A percentile compares a stretch with the other conserved stretches of the same genome.
These are phyloP conservation scores for Teleogryllus occipitalis DNA, from an alignment of 1,140 invertebrate species.

Conservation along the genomic window DNA sequence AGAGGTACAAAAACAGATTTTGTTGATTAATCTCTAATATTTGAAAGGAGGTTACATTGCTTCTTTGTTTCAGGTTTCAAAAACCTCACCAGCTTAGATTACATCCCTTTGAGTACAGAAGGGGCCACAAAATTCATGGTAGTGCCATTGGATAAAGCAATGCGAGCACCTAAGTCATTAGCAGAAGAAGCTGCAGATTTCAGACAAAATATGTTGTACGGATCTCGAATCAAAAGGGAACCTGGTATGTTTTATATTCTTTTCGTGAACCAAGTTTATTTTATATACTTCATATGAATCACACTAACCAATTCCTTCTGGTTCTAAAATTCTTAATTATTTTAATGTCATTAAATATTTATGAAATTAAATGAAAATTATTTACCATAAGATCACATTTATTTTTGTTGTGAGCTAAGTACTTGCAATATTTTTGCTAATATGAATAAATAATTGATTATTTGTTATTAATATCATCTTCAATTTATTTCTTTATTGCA, in stretches of 20 bases:
- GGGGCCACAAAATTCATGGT: slow-evolving; percentile 15
- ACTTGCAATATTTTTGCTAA: background rate
- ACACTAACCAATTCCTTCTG: background rate
- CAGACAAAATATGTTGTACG: slow-evolving; percentile 14
- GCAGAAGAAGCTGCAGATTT: slow-evolving; percentile 15
- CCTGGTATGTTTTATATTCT: slow-evolving; percentile 2
- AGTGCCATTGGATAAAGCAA: slow-evolving; percentile 14
- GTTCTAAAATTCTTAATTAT: background rate
- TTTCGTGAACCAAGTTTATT: background rate
- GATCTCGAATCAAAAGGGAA: slow-evolving; percentile 12
- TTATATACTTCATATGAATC: background rate
- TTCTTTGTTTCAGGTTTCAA: slow-evolving; percentile 7
- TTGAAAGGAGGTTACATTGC: background rate
- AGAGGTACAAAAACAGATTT: background rate
- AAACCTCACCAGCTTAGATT: slow-evolving; percentile 9
- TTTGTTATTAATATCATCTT: background rate
- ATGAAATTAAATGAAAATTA: background rate
- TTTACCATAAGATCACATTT: background rate
- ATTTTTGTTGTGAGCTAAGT: background rate
- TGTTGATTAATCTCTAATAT: background rate
- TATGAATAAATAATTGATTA: background rate
- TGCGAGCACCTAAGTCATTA: slow-evolving; percentile 12
- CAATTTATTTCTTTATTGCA: background rate
- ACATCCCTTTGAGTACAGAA: slow-evolving; percentile 16
- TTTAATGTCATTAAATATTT: background rate